phyloP scores from a whole-genome alignment of 2,797 vertebrate species.

The Leptoclinus maculatus region DNA sequence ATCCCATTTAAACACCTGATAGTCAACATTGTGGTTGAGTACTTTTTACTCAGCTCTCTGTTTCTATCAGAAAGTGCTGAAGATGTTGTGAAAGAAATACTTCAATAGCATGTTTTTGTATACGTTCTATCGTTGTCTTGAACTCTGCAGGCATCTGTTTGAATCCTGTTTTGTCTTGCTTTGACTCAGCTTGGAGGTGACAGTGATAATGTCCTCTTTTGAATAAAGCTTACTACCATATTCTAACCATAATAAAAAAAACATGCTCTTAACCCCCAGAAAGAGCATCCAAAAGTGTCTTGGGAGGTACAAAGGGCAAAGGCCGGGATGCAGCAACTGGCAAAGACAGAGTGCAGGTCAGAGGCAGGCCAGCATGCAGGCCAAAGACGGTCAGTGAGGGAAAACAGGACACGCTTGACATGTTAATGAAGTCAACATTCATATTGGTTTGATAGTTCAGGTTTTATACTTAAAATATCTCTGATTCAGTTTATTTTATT shows the following conservation, averaged over 20 bases:
- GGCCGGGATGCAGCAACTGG: conserved; percentile 47
- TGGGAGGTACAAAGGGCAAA: conserved; percentile 57
- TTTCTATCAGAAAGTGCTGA: neutral
- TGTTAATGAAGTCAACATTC: conserved; percentile 53
- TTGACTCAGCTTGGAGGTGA: conserved; percentile 6
- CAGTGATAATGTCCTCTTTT: conserved; percentile 23
- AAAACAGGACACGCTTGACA: conserved; percentile 36
- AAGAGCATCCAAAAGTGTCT: conserved; percentile 40
- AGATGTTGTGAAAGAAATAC: neutral
- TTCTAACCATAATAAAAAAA: conserved; percentile 50
- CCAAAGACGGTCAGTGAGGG: conserved; percentile 28
- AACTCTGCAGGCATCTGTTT: conserved; percentile 11
- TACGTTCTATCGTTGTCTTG: conserved; percentile 3
- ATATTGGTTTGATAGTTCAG: conserved; percentile 18
- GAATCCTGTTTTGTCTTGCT: conserved; percentile 13
- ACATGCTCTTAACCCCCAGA: conserved; percentile 44
- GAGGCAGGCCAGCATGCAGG: conserved; percentile 35
- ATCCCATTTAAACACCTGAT: neutral
- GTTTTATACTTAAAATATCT: conserved; percentile 2
- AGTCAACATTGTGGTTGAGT: neutral
- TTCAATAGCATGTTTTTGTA: neutral
- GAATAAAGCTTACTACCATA: conserved; percentile 42
- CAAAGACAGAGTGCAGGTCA: conserved; percentile 62
- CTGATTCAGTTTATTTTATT: neutral
- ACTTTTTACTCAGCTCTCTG: neutral